These are phyloP conservation scores for Caenorhabditis zanzibari DNA, from an alignment of 2,888 invertebrate genomes.

Conservation along the genomic window DNA sequence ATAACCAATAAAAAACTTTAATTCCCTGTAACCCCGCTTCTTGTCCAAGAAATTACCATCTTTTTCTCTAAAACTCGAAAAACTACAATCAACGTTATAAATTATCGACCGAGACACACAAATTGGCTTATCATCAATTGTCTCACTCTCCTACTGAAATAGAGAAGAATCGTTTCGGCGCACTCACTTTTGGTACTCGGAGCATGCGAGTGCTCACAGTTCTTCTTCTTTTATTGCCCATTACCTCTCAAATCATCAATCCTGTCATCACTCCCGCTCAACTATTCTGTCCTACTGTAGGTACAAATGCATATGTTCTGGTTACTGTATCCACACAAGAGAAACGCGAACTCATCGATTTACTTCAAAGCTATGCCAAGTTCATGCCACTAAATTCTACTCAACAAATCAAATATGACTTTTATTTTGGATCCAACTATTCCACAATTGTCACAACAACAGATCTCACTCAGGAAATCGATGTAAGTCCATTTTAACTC, in stretches of 20 bases:
- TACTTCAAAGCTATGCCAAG: conserved; percentile 63
- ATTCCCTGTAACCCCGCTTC: conserved; percentile 48
- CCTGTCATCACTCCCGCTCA: conserved; percentile 48
- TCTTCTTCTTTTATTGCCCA: conserved; percentile 30
- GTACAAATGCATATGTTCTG: conserved; percentile 68
- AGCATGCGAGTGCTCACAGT: conserved; percentile 57
- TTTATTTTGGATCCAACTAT: conserved; percentile 62
- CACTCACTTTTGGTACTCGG: conserved; percentile 28
- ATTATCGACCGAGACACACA: conserved; percentile 57
- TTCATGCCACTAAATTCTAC: conserved; percentile 57
- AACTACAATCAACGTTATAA: conserved; percentile 36
- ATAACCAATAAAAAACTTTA: conserved; percentile 43
- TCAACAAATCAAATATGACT: conserved; percentile 57
- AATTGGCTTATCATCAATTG: conserved; percentile 54
- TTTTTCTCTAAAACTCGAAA: conserved; percentile 1
- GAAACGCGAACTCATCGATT: too few species aligned
- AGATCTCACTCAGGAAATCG: conserved; percentile 37
- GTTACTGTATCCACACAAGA: conserved; percentile 62
- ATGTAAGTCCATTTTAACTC: conserved; percentile 33
- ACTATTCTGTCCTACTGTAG: conserved; percentile 69
- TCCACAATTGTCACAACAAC: conserved; percentile 54
- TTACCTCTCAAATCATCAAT: conserved; percentile 3
- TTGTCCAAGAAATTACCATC: conserved; percentile 49
- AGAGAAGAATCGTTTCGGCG: conserved; percentile 15
- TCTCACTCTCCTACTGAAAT: conserved; percentile 8